phyloP scores from a whole-genome alignment of 2,888 invertebrate genomes.

The Nymphalis c-album region DNA sequence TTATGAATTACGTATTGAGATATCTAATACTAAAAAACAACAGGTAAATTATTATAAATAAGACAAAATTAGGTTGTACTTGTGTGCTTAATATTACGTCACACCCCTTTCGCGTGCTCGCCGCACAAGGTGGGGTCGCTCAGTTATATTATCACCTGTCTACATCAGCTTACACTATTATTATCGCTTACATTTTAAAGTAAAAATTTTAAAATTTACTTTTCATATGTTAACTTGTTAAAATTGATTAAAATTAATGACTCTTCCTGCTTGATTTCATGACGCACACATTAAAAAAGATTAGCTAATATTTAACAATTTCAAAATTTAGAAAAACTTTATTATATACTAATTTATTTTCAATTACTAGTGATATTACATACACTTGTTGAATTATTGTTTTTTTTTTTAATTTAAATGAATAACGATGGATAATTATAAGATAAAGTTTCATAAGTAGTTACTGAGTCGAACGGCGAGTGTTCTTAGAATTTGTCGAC shows the following conservation, averaged over 20 bases:
- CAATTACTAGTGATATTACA: too few species aligned
- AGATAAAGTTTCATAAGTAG: slow-evolving; percentile 45
- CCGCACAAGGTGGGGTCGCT: slow-evolving; percentile 50
- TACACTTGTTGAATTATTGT: too few species aligned
- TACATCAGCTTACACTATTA: slow-evolving; percentile 64
- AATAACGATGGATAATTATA: slow-evolving; percentile 36
- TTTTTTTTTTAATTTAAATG: not conserved
- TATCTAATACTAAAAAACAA: too few species aligned
- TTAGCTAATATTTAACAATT: too few species aligned
- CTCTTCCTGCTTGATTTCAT: not conserved
- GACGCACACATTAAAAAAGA: too few species aligned
- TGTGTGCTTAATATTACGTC: slow-evolving; percentile 49
- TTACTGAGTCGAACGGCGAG: slow-evolving; percentile 48
- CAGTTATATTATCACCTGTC: slow-evolving; percentile 58
- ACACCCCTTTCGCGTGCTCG: slow-evolving; percentile 55
- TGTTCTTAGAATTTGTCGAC: slow-evolving; percentile 47
- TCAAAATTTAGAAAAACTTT: too few species aligned
- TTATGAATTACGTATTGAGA: too few species aligned
- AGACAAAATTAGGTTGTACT: slow-evolving; percentile 23
- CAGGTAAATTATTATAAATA: not conserved
- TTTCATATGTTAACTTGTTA: slow-evolving; percentile 16
- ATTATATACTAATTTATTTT: too few species aligned
- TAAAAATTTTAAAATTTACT: slow-evolving; percentile 29
- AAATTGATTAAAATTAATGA: not conserved
- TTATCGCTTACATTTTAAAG: slow-evolving; percentile 46